Evolutionary conservation across 2,797 vertebrate species (phyloP).

Genomic region (Coregonus suidteri): DNA sequence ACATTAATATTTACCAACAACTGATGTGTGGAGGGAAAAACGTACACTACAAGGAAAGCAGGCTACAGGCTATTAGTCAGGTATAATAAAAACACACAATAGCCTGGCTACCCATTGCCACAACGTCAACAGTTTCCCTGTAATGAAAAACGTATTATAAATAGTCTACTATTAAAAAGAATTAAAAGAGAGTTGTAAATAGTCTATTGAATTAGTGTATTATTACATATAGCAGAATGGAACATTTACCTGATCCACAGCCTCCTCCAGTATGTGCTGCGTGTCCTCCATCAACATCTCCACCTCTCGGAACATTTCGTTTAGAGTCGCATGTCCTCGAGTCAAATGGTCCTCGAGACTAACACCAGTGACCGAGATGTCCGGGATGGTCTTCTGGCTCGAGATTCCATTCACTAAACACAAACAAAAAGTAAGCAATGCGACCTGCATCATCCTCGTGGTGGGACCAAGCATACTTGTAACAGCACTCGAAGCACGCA

Average conservation of each 20-base stretch:
- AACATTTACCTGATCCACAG: conserved; percentile 84
- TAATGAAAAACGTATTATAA: neutral
- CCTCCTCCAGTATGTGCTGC: conserved; percentile 87
- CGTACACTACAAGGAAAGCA: neutral
- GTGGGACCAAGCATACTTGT: neutral
- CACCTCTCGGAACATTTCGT: conserved; percentile 91
- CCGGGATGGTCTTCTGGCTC: neutral
- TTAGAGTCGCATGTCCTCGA: conserved; percentile 78
- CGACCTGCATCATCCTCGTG: conserved; percentile 16
- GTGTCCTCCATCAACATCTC: conserved; percentile 93
- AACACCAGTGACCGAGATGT: conserved; percentile 19
- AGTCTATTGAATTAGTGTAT: neutral
- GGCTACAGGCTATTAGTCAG: neutral
- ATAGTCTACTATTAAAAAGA: neutral
- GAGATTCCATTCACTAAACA: conserved; percentile 40
- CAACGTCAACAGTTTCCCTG: neutral
- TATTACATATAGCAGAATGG: neutral
- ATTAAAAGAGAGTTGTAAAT: neutral
- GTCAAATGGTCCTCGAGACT: conserved; percentile 53
- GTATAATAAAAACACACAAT: too few relatives aligned
- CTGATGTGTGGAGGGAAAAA: neutral
- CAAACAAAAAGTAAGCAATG: conserved; percentile 55
- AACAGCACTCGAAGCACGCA: neutral
- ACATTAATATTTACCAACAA: neutral
- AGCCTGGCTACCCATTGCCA: neutral